Evolutionary conservation across 2,888 invertebrate genomes (phyloP), one percentile per base, ranked within the genome.

Genomic region (Catocala nupta): DNA sequence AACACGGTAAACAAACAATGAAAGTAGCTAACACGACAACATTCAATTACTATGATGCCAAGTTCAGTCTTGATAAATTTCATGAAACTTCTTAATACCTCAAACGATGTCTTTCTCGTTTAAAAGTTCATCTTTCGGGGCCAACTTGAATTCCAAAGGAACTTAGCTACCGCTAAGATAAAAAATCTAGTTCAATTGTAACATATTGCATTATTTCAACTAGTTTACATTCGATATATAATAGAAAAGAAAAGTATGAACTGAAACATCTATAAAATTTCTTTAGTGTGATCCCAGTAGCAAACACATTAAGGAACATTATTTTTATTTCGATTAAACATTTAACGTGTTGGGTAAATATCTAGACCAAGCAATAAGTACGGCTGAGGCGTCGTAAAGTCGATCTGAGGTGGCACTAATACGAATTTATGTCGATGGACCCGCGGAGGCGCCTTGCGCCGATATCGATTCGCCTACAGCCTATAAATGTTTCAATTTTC

Each of bases 391-490:
- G 86, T 88, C 91, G 92, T 92, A 93, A 93, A 93, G 90, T 90
- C 91, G 93, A 90, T 91, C 90, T 88, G 89, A 91, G 91, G 88
- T 91, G 93, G 91, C 93, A 91, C 89, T 93, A 93, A 94, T 93
- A 86, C 91, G 88, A 90, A 93, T 94, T 93, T 93, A 93, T 91
- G 92, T 92, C 92, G 85, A 90, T 85, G 90, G 90, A 90, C 91
- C 86, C 77, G 80, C 81, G 75, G 72, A 80, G 81, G 82, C 80
- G 78, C 82, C 81, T 81, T 81, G 81, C 81, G 65, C 78, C 85
- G 82, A 84, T 90, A 90, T 91, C 90, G 92, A 91, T 88, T 88
- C 89, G 74, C 77, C 80, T 79, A 81, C 82, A 86, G 81, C 87
- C 87, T 88, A 91, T 92, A 90, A 90, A 89, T 89, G 90, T 89